Evolutionary conservation across 2,797 vertebrate species (phyloP).

Genomic region (Natrix natrix): DNA sequence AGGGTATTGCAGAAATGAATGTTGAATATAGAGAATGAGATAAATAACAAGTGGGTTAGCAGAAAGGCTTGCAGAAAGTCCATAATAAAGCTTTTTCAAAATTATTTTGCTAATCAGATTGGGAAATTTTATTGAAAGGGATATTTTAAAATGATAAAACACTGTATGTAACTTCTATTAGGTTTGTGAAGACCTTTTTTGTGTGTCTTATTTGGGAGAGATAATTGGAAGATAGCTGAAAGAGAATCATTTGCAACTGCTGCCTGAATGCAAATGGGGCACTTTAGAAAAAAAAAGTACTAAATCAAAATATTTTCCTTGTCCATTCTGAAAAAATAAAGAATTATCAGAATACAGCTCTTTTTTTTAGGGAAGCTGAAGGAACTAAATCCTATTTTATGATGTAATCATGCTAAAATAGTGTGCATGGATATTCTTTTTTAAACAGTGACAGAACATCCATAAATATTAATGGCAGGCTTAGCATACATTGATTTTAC

Average conservation of each 20-base stretch:
- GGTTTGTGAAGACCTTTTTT: background rate
- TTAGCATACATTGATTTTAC: background rate
- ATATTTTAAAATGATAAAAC: background rate
- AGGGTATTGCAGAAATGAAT: background rate
- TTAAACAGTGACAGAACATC: background rate
- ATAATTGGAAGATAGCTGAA: background rate
- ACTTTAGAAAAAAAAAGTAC: background rate
- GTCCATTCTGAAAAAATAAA: background rate
- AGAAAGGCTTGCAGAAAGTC: background rate
- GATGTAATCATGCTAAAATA: background rate
- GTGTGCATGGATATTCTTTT: background rate
- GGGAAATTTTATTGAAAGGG: background rate
- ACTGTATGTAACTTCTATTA: background rate
- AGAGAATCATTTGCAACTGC: background rate
- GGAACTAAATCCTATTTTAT: background rate
- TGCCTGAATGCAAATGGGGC: background rate
- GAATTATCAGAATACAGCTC: background rate
- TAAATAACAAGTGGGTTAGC: background rate
- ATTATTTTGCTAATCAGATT: background rate
- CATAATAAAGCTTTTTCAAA: background rate
- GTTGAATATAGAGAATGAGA: background rate
- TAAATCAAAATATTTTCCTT: background rate
- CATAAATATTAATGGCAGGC: background rate
- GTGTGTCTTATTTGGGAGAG: background rate
- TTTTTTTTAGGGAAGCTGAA: background rate